A percentile compares a stretch with the other conserved stretches of the same genome.
Evolutionary conservation across 2,113 vertebrate genomes (phyloP).

Genomic region (Rhadina sibilatrix): DNA sequence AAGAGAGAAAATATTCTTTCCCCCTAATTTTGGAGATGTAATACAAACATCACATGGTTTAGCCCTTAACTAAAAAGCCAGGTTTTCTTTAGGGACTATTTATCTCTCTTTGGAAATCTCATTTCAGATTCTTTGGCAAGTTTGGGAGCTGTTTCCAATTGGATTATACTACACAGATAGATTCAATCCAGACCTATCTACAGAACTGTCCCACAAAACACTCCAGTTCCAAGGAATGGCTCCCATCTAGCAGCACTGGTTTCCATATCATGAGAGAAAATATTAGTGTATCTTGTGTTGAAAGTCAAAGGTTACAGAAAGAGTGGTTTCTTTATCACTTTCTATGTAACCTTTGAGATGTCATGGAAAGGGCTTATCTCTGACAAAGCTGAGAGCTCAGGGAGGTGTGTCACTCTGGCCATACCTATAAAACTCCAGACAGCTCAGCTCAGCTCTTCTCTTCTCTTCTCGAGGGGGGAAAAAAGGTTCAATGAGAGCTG

Average conservation of each 20-base stretch:
- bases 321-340: background rate
- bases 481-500: background rate
- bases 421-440: background rate
- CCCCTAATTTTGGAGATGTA: background rate
- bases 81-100: background rate
- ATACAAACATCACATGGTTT: background rate
- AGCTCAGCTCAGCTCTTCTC: too few species aligned
- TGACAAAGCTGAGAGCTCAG: background rate
- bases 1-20: background rate
- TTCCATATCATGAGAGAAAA: background rate
- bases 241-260: background rate
- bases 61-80: background rate
- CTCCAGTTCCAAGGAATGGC: background rate
- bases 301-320: background rate
- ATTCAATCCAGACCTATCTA: background rate
- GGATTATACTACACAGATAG: background rate
- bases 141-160: background rate
- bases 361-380: background rate
- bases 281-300: background rate
- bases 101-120: background rate
- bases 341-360: background rate
- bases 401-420: background rate
- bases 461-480: rapidly evolving
- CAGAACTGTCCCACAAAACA: background rate
- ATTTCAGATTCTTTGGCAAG: background rate